These are phyloP conservation scores for Aphyosemion australe DNA, from an alignment of 2,113 vertebrate species.

Conservation along the genomic window DNA sequence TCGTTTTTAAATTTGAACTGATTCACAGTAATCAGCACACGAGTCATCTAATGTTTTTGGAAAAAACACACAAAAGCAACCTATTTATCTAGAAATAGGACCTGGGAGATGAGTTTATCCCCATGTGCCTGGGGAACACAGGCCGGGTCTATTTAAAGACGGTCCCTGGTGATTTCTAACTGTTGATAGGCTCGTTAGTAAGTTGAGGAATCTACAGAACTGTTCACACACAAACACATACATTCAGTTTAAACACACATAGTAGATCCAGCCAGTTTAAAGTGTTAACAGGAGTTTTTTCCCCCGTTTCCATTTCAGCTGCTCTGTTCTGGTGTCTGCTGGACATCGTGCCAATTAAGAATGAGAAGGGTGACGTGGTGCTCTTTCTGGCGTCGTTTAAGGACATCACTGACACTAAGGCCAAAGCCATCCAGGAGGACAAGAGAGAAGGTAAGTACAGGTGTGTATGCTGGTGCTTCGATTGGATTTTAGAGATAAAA, in stretches of 20 bases:
- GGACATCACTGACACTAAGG: slow-evolving; percentile 95
- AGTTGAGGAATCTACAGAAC: slow-evolving; percentile 36
- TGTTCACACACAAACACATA: slow-evolving; percentile 9
- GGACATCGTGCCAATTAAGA: slow-evolving; percentile 98
- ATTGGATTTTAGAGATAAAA: neutral
- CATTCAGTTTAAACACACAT: neutral
- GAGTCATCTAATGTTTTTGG: neutral
- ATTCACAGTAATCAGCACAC: neutral
- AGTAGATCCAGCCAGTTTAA: slow-evolving; percentile 21
- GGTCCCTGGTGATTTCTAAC: slow-evolving; percentile 33
- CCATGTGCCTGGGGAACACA: slow-evolving; percentile 38
- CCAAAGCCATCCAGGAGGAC: slow-evolving; percentile 89
- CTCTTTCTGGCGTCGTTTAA: slow-evolving; percentile 98
- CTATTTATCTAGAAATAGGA: slow-evolving; percentile 47
- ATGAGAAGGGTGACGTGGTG: slow-evolving; percentile 98
- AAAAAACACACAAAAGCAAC: slow-evolving; percentile 9
- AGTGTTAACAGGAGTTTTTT: slow-evolving; percentile 29
- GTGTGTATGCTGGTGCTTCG: neutral
- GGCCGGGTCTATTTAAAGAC: slow-evolving; percentile 57
- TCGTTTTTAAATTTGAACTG: neutral
- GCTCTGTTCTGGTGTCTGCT: slow-evolving; percentile 95
- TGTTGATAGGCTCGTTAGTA: slow-evolving; percentile 45
- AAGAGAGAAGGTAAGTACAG: slow-evolving; percentile 90
- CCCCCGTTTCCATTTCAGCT: slow-evolving; percentile 75
- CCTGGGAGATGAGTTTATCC: slow-evolving; percentile 45